Conservation (phyloP, 2,797 vertebrate species). For the Phaenicophaeus curvirostris region DNA sequence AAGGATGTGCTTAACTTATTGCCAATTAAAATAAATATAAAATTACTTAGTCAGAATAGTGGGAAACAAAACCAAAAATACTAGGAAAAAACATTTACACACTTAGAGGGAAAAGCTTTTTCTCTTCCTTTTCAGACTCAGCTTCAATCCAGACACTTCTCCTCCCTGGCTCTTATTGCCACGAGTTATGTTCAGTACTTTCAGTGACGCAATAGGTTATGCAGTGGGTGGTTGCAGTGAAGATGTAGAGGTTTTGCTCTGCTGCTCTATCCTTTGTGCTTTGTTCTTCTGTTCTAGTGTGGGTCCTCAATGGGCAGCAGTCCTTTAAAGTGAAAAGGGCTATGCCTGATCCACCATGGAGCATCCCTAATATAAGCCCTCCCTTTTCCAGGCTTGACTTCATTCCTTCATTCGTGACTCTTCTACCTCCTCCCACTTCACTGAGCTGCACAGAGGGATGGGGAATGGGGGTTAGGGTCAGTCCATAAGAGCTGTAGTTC, state of each 20-base stretch:
- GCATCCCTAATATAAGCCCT: too few relatives aligned
- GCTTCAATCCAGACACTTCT: not conserved
- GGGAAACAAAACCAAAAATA: not conserved
- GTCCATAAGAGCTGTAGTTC: not conserved
- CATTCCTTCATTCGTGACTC: not conserved
- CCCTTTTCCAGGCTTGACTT: not conserved
- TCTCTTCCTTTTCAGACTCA: not conserved
- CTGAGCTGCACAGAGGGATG: not conserved
- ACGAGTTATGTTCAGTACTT: not conserved
- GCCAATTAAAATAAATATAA: not conserved
- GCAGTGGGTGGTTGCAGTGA: fast-evolving
- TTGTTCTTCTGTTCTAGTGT: not conserved
- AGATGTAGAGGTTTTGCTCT: not conserved
- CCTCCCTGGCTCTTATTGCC: not conserved
- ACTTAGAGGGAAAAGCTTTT: not conserved
- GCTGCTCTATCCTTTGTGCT: not conserved
- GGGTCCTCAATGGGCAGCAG: fast-evolving
- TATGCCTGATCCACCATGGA: not conserved
- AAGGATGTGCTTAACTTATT: not conserved
- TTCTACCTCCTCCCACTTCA: not conserved
- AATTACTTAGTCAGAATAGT: not conserved
- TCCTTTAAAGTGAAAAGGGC: not conserved
- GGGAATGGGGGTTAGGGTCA: not conserved
- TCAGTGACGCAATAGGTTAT: not conserved
- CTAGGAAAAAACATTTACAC: not conserved